These are phyloP conservation scores for Serripes groenlandicus DNA, from an alignment of 2,888 invertebrate species.

Conservation along the genomic window DNA sequence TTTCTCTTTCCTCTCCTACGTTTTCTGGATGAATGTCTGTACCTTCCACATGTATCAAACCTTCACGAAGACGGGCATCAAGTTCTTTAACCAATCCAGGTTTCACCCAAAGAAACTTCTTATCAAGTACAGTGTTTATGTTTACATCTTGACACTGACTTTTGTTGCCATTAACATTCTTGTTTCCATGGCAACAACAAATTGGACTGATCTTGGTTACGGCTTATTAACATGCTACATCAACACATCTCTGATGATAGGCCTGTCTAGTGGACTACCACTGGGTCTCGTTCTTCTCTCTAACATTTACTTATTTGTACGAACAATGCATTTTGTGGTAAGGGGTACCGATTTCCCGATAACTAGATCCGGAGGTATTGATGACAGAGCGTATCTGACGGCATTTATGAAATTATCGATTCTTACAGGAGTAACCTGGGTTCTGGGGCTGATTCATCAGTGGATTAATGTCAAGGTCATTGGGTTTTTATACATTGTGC, in stretches of 20 bases:
- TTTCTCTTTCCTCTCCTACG: slow-evolving; percentile 3
- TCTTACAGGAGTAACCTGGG: slow-evolving; percentile 5
- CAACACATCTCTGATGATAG: slow-evolving; percentile 1
- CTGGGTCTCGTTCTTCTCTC: not conserved
- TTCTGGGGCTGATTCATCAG: slow-evolving; percentile 5
- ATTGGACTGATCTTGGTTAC: slow-evolving; percentile 9
- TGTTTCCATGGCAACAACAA: slow-evolving; percentile 4
- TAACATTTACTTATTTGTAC: not conserved
- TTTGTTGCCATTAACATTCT: slow-evolving; percentile 7
- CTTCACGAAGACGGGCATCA: slow-evolving; percentile 9
- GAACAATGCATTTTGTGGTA: not conserved
- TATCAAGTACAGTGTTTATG: slow-evolving; percentile 4
- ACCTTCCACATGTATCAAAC: slow-evolving; percentile 2
- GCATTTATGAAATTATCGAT: slow-evolving; percentile 5
- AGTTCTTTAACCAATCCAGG: slow-evolving; percentile 11
- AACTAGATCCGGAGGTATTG: slow-evolving; percentile 11
- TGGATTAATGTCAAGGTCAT: slow-evolving; percentile 14
- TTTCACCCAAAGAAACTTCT: slow-evolving; percentile 2
- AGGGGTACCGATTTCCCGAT: slow-evolving; percentile 11
- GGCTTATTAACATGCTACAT: slow-evolving; percentile 1
- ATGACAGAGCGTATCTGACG: not conserved
- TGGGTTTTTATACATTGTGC: not conserved
- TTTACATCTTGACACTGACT: not conserved
- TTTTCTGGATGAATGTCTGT: slow-evolving; percentile 7
- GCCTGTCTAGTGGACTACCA: slow-evolving; percentile 4